Evolutionary conservation across 2,113 vertebrate species (phyloP), one percentile per base, ranked within the genome.

Genomic region (Eurystomus gularis): DNA sequence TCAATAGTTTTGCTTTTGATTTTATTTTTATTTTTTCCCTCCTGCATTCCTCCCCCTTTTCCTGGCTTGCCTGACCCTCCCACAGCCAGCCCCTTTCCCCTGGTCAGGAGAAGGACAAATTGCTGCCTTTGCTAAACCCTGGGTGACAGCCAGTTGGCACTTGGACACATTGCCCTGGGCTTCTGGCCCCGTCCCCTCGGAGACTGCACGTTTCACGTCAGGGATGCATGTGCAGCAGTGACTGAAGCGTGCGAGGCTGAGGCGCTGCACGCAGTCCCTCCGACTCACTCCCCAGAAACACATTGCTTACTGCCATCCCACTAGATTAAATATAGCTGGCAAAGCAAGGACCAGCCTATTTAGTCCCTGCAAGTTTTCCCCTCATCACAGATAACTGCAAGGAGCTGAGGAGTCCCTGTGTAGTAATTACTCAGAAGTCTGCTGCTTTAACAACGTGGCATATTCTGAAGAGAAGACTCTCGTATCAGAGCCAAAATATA

Each of bases 391-490:
- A 60, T 10, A 14, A 49, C 71, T 40, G 15, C 37, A 51, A 85
- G 86, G 90, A 73, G 95, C 93, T 60, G 64, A 87, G 80, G n/a
- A 92, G 78, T 64, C 82, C 82, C 90, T 24, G 57, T 4, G 44
- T 46, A 23, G 60, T 2, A 88, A 81, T 72, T 11, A 28, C 62
- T 96, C 81, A 75, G 20, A 70, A 86, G 75, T 85, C 90, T 94
- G 95, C 76, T 86, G 91, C 91, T 91, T 70, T 86, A 96, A 96
- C 94, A 77, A 96, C 94, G 97, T 96, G 97, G 96, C 93, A 35
- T 66, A 88, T 91, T 92, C 96, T 58, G 90, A 90, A 96, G 95
- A 94, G 88, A 94, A 93, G 94, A 88, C 91, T 93, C 92, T 44
- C 28, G 0, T 86, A 75, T 52, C 71, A 10, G 82, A 97, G 97